Percentiles rank a stretch among this genome's conserved stretches.
These are phyloP conservation scores for Lathronympha strigana DNA, from an alignment of 2,888 invertebrate species.

Conservation along the genomic window DNA sequence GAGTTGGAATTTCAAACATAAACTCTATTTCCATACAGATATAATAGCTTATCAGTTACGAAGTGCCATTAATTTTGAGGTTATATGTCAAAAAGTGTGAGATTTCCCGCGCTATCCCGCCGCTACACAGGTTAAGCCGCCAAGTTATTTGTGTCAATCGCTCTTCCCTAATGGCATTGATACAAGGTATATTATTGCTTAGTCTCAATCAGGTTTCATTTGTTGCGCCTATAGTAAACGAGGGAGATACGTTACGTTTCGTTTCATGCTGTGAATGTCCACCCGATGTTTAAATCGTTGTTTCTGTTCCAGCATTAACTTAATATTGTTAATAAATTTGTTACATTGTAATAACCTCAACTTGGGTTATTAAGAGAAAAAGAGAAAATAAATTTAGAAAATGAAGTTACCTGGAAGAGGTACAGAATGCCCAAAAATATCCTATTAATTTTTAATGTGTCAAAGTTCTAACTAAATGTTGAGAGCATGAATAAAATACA, in stretches of 20 bases:
- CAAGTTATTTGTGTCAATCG: background rate
- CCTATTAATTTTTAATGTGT: too few relatives aligned
- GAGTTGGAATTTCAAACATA: background rate
- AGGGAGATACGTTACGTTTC: conserved; percentile 40
- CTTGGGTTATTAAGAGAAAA: too few relatives aligned
- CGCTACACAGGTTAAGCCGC: background rate
- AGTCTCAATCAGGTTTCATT: background rate
- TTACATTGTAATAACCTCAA: too few relatives aligned
- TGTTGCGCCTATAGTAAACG: conserved; percentile 41
- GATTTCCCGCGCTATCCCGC: conserved; percentile 40
- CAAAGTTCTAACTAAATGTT: too few relatives aligned
- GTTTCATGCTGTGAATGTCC: conserved; percentile 44
- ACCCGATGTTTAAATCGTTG: conserved; percentile 38
- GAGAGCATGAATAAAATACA: too few relatives aligned
- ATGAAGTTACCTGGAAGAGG: too few relatives aligned
- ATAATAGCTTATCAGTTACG: background rate
- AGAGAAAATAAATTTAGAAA: too few relatives aligned
- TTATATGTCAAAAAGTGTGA: conserved; percentile 44
- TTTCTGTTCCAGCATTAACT: conserved; percentile 37
- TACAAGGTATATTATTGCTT: background rate
- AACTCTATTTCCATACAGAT: background rate
- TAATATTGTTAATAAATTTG: conserved; percentile 41
- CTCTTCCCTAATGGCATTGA: background rate
- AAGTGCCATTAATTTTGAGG: conserved; percentile 32
- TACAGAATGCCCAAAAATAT: too few relatives aligned